Conservation (phyloP, 2,113 vertebrate species). For the Petroica traversi region DNA sequence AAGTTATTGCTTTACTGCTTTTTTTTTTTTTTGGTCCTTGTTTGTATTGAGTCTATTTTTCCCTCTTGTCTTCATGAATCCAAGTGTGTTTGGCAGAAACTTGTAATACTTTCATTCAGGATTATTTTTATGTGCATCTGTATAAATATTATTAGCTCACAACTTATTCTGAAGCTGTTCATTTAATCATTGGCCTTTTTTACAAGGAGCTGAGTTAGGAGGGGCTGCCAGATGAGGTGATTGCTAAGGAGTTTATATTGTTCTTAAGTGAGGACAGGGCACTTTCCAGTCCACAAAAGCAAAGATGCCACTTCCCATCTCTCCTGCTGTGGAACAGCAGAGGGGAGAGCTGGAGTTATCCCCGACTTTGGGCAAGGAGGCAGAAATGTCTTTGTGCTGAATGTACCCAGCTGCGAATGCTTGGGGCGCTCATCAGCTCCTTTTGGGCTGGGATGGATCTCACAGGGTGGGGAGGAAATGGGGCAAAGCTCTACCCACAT, state of each 20-base stretch:
- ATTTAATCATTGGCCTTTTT: background rate
- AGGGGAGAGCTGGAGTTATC: background rate
- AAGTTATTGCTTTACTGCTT: background rate
- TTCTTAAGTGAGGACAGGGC: background rate
- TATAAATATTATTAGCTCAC: background rate
- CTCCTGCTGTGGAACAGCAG: background rate
- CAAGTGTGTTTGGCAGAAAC: background rate
- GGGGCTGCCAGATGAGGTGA: background rate
- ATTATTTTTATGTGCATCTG: background rate
- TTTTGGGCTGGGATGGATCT: background rate
- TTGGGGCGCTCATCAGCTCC: background rate
- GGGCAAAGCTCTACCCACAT: conserved; percentile 32
- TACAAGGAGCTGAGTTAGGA: background rate
- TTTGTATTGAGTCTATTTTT: background rate
- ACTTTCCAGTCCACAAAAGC: background rate
- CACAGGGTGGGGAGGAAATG: background rate
- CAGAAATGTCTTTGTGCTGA: background rate
- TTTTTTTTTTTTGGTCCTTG: background rate
- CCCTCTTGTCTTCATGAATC: background rate
- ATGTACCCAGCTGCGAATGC: background rate
- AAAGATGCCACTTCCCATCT: background rate
- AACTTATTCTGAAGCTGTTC: background rate
- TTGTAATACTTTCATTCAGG: background rate
- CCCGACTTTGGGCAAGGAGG: background rate
- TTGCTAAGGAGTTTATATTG: background rate